These are phyloP conservation scores for Furcula furcula DNA, from an alignment of 2,888 invertebrate species.

Conservation along the genomic window DNA sequence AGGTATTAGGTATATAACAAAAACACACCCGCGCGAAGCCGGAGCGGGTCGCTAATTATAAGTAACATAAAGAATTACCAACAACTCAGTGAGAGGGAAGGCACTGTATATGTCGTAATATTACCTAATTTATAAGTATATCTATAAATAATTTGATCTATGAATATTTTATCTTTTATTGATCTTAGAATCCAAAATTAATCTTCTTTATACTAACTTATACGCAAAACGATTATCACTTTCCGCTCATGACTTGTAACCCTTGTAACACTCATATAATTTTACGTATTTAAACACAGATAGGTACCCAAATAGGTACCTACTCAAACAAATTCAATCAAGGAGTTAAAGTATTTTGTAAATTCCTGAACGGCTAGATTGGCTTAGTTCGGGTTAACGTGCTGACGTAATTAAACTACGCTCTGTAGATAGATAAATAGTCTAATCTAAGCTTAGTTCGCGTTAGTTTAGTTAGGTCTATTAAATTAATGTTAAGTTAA, in stretches of 20 bases:
- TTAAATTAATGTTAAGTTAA: slow-evolving; percentile 13
- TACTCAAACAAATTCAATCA: slow-evolving; percentile 32
- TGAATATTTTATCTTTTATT: too few species aligned
- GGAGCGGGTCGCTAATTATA: too few species aligned
- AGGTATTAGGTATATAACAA: too few species aligned
- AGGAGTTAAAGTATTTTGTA: slow-evolving; percentile 28
- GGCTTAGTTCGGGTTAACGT: slow-evolving; percentile 25
- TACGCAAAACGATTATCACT: background rate
- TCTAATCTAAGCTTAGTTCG: slow-evolving; percentile 14
- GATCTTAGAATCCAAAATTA: too few species aligned
- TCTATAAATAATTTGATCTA: too few species aligned
- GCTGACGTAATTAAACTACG: slow-evolving; percentile 19
- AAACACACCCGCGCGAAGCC: too few species aligned
- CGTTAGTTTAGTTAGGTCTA: slow-evolving; percentile 9
- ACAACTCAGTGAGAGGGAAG: too few species aligned
- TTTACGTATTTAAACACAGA: slow-evolving; percentile 17
- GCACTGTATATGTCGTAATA: too few species aligned
- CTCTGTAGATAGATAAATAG: slow-evolving; percentile 27
- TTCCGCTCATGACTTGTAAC: slow-evolving; percentile 3
- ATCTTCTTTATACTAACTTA: too few species aligned
- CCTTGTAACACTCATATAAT: slow-evolving; percentile 6
- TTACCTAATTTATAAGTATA: too few species aligned
- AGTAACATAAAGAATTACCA: too few species aligned
- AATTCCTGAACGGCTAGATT: slow-evolving; percentile 26
- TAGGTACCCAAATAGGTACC: slow-evolving; percentile 13